Percentiles rank a stretch among this genome's conserved stretches.
These are phyloP conservation scores for Chaetodon trifascialis DNA, from an alignment of 2,113 vertebrate species.

Conservation along the genomic window DNA sequence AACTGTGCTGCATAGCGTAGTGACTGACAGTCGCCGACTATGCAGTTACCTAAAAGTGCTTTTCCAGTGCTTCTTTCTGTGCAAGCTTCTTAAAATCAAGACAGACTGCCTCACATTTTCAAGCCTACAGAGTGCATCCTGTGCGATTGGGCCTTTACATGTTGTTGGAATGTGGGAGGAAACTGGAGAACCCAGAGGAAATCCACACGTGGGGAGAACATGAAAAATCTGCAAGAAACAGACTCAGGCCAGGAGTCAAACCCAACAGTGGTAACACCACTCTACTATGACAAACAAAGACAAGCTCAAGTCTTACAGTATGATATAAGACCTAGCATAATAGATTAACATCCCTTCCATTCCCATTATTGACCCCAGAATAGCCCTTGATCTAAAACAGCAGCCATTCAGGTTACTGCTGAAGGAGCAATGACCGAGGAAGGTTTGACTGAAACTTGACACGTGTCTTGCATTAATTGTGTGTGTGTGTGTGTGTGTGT, in stretches of 20 bases:
- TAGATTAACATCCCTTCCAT: slow-evolving; percentile 16
- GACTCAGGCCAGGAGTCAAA: slow-evolving; percentile 36
- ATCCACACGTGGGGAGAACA: slow-evolving; percentile 65
- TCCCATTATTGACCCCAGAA: slow-evolving; percentile 3
- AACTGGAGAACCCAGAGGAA: slow-evolving; percentile 66
- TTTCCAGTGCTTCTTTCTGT: neutral
- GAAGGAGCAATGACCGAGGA: slow-evolving; percentile 50
- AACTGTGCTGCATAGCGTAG: neutral
- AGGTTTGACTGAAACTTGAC: slow-evolving; percentile 29
- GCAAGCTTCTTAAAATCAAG: slow-evolving; percentile 8
- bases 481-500: neutral
- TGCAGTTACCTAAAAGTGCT: slow-evolving; percentile 1
- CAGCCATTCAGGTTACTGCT: slow-evolving; percentile 40
- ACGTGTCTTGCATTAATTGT: slow-evolving; percentile 67
- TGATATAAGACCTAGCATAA: slow-evolving; percentile 19
- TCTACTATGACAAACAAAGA: slow-evolving; percentile 39
- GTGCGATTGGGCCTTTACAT: slow-evolving; percentile 48
- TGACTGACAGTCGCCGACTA: neutral
- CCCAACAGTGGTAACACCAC: slow-evolving; percentile 30
- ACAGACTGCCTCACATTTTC: slow-evolving; percentile 14
- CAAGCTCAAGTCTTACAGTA: slow-evolving; percentile 8
- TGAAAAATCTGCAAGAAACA: slow-evolving; percentile 52
- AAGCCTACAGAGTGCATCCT: slow-evolving; percentile 35
- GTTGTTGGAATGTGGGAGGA: slow-evolving; percentile 64
- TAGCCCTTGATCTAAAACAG: slow-evolving; percentile 61